phyloP scores from a whole-genome alignment of 2,113 vertebrate species.

The Chloebia gouldiae region DNA sequence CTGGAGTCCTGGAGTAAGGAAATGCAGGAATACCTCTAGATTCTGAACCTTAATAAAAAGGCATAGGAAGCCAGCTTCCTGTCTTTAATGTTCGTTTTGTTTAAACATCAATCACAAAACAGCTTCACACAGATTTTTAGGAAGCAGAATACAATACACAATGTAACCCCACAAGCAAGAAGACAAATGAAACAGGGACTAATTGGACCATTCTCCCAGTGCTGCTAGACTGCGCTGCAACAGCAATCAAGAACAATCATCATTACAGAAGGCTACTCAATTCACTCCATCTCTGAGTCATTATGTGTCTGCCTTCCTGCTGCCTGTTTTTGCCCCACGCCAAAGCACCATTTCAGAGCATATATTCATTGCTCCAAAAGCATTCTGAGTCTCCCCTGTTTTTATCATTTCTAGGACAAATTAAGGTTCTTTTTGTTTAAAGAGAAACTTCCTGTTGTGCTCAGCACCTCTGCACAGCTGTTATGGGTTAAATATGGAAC shows the following conservation, averaged over 20 bases:
- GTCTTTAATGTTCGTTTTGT: neutral
- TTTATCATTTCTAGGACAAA: neutral
- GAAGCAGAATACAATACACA: conserved; percentile 9
- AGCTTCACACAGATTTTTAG: neutral
- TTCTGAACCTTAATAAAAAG: neutral
- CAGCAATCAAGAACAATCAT: neutral
- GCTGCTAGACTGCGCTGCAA: neutral
- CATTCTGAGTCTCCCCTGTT: neutral
- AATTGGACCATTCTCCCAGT: neutral
- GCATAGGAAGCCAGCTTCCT: neutral
- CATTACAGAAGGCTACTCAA: neutral
- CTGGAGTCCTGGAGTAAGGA: neutral
- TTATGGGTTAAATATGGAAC: neutral
- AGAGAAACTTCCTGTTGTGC: neutral
- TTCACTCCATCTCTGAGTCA: neutral
- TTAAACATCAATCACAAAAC: neutral
- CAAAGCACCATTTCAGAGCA: neutral
- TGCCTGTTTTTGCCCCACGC: neutral
- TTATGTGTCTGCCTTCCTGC: neutral
- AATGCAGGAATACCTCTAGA: neutral
- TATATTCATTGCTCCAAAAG: neutral
- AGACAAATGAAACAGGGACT: neutral
- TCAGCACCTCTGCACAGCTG: neutral
- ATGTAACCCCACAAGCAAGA: neutral
- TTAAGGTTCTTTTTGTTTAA: neutral